Percentiles rank a stretch among this genome's conserved stretches.
Conservation (phyloP, 2,113 vertebrate genomes). For the Passer domesticus region DNA sequence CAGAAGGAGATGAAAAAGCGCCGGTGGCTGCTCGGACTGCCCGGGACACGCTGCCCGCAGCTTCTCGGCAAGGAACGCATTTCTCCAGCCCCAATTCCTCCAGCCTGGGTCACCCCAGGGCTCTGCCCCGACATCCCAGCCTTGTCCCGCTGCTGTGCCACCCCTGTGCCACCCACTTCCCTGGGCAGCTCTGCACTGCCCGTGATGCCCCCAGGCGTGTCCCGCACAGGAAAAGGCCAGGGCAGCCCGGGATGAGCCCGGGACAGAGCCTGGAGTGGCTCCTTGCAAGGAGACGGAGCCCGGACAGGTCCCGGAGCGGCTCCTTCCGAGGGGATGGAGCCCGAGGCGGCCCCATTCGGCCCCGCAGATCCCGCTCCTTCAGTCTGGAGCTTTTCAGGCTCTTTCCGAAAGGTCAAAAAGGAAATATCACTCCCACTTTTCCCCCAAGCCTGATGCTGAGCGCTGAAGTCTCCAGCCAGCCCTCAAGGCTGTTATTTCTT, state of each 20-base stretch:
- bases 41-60: not conserved
- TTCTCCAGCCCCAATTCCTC: not conserved
- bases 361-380: not conserved
- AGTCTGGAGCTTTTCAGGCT: not conserved
- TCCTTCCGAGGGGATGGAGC: too few relatives aligned
- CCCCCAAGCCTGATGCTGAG: not conserved
- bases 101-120: not conserved
- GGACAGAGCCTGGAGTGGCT: not conserved
- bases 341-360: not conserved
- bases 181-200: not conserved
- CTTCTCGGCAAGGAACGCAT: fast-evolving
- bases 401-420: constrained; percentile 37
- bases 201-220: not conserved
- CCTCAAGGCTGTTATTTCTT: not conserved
- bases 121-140: not conserved
- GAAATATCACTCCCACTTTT: constrained; percentile 33
- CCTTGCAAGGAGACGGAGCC: too few relatives aligned
- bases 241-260: not conserved
- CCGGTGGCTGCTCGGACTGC: fast-evolving
- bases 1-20: not conserved
- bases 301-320: not conserved
- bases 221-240: not conserved
- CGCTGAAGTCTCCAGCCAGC: not conserved
- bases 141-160: not conserved
- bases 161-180: fast-evolving